These are phyloP conservation scores for Anthophora plumipes DNA, from an alignment of 2,888 invertebrate genomes.

Conservation along the genomic window DNA sequence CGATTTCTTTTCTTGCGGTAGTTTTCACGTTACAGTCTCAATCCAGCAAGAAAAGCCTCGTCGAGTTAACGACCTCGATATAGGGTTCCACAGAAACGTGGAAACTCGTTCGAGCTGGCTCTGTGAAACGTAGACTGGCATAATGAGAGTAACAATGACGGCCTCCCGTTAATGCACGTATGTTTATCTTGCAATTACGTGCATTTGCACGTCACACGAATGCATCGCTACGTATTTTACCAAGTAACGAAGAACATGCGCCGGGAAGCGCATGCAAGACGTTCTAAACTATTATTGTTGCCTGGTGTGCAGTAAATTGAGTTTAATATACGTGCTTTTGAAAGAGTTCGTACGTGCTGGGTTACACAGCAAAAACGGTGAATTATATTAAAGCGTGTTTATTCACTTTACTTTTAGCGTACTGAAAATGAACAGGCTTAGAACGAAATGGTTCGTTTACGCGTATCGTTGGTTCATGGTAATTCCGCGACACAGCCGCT, in stretches of 20 bases:
- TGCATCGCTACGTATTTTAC: slow-evolving; percentile 22
- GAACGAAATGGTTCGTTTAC: neutral
- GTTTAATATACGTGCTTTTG: slow-evolving; percentile 16
- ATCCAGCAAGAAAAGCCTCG: slow-evolving; percentile 25
- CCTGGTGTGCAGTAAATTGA: slow-evolving; percentile 16
- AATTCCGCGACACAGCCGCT: too few species aligned
- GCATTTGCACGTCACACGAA: slow-evolving; percentile 35
- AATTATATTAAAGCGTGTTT: neutral
- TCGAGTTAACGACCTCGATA: slow-evolving; percentile 61
- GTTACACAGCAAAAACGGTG: neutral
- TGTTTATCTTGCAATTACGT: slow-evolving; percentile 45
- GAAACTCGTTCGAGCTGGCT: slow-evolving; percentile 33
- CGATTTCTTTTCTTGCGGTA: slow-evolving; percentile 53
- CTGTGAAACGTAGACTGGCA: slow-evolving; percentile 41
- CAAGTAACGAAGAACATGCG: slow-evolving; percentile 13
- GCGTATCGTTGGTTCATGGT: neutral
- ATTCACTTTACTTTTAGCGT: neutral
- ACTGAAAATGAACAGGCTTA: neutral
- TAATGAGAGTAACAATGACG: slow-evolving; percentile 53
- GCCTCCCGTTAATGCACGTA: slow-evolving; percentile 37
- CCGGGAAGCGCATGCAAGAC: slow-evolving; percentile 18
- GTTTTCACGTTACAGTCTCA: slow-evolving; percentile 45
- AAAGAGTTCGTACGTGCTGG: slow-evolving; percentile 2
- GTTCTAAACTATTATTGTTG: slow-evolving; percentile 12
- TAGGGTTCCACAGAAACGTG: slow-evolving; percentile 43